A percentile compares a stretch with the other conserved stretches of the same genome.
Conservation (phyloP, 2,797 vertebrate genomes). For the Tragelaphus oryx region DNA sequence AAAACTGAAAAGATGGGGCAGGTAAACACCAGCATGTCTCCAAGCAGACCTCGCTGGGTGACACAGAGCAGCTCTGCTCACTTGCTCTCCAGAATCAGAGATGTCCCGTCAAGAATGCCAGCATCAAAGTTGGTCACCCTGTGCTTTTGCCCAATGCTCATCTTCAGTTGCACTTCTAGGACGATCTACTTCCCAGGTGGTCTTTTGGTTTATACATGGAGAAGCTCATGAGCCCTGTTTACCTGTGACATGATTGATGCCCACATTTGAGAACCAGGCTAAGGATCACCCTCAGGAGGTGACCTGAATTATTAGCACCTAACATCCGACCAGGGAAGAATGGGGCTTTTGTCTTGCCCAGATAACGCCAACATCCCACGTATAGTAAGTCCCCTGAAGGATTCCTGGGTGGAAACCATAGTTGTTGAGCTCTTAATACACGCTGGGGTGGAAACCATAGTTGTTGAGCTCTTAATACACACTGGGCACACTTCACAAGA, state of each 20-base stretch:
- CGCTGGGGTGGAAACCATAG: not conserved
- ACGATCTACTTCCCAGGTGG: not conserved
- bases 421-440: not conserved
- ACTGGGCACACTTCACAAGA: not conserved
- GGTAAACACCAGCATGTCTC: slow-evolving; percentile 42
- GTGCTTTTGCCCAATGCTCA: too few species aligned
- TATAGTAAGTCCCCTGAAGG: not conserved
- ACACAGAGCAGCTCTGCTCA: not conserved
- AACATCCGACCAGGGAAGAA: not conserved
- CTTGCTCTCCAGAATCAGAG: not conserved
- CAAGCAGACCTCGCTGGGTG: not conserved
- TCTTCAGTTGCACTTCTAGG: not conserved
- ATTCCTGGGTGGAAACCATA: not conserved
- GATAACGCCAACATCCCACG: not conserved
- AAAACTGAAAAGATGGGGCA: slow-evolving; percentile 56
- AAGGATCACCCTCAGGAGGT: not conserved
- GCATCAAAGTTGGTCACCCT: not conserved
- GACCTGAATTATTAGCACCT: not conserved
- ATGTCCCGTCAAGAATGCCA: not conserved
- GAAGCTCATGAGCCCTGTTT: not conserved
- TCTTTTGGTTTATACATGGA: not conserved
- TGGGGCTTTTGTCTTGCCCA: not conserved
- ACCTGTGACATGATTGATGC: not conserved
- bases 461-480: not conserved
- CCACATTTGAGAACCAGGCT: not conserved